phyloP scores from a whole-genome alignment of 2,888 invertebrate species.

The Cataglyphis rosenhaueri region DNA sequence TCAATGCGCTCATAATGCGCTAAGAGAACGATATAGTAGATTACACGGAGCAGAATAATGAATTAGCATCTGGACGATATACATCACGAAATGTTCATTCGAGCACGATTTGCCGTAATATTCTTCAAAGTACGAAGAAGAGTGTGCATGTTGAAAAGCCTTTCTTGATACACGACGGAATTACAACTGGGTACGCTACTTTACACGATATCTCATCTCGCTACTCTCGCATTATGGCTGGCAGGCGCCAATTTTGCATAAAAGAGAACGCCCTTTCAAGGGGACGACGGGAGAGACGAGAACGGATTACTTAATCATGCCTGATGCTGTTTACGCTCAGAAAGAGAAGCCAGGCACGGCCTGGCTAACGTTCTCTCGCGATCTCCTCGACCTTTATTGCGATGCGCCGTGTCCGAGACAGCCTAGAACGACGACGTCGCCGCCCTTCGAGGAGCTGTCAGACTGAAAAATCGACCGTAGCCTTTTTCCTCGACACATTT shows the following conservation, averaged over 20 bases:
- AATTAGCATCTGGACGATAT: neutral
- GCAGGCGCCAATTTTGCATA: slow-evolving; percentile 68
- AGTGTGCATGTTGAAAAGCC: neutral
- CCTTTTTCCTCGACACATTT: slow-evolving; percentile 51
- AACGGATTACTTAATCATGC: slow-evolving; percentile 67
- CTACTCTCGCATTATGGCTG: slow-evolving; percentile 62
- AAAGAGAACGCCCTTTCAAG: slow-evolving; percentile 39
- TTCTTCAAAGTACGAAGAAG: neutral
- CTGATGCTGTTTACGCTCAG: slow-evolving; percentile 59
- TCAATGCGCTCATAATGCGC: neutral
- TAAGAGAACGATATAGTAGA: slow-evolving; percentile 1
- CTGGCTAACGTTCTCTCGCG: slow-evolving; percentile 41
- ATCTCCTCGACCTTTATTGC: slow-evolving; percentile 43
- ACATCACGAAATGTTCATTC: slow-evolving; percentile 21
- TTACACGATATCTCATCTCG: slow-evolving; percentile 73
- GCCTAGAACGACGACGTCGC: slow-evolving; percentile 9
- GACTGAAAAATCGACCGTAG: slow-evolving; percentile 59
- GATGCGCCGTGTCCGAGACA: slow-evolving; percentile 39
- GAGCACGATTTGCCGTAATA: slow-evolving; percentile 2
- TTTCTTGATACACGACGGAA: neutral
- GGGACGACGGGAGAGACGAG: slow-evolving; percentile 47
- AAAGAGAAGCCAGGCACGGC: slow-evolving; percentile 26
- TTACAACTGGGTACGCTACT: slow-evolving; percentile 17
- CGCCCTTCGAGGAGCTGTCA: slow-evolving; percentile 42
- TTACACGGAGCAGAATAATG: neutral